Evolutionary conservation across 2,797 vertebrate genomes (phyloP).

Genomic region (Zonotrichia albicollis): DNA sequence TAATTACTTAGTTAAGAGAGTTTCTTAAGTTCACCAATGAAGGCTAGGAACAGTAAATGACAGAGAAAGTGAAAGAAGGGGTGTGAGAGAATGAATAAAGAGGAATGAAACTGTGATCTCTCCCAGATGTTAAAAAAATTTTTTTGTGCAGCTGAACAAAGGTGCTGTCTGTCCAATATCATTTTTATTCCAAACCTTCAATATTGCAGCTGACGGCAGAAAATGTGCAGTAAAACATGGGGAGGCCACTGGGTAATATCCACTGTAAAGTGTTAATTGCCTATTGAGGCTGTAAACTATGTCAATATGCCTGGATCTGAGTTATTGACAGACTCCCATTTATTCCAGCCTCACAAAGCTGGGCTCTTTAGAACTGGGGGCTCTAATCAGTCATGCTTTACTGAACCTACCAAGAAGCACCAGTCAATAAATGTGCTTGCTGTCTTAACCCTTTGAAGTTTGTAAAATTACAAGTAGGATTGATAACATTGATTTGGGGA

Average conservation of each 20-base stretch:
- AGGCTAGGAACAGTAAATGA: constrained; percentile 17
- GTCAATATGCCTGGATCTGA: constrained; percentile 75
- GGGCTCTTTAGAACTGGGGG: constrained; percentile 75
- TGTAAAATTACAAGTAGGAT: constrained; percentile 58
- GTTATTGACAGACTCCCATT: constrained; percentile 81
- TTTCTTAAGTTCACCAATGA: neutral
- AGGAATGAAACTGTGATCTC: constrained; percentile 51
- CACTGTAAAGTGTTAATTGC: constrained; percentile 85
- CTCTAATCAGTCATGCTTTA: constrained; percentile 83
- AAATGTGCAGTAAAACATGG: constrained; percentile 77
- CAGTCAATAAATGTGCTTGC: constrained; percentile 74
- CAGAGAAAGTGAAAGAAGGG: neutral
- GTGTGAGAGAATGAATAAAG: neutral
- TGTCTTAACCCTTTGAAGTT: constrained; percentile 81
- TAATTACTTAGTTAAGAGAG: constrained; percentile 39
- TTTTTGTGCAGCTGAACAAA: constrained; percentile 51
- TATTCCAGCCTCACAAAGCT: constrained; percentile 76
- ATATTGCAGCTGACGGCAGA: constrained; percentile 75
- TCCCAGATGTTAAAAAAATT: constrained; percentile 52
- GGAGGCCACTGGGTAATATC: constrained; percentile 80
- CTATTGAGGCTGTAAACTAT: constrained; percentile 82
- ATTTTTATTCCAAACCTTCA: constrained; percentile 79
- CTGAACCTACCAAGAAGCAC: constrained; percentile 72
- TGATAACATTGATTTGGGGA: constrained; percentile 59
- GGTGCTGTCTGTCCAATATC: constrained; percentile 66